These are phyloP conservation scores for Alloscopus bannaensis DNA, from an alignment of 2,888 invertebrate species.

Conservation along the genomic window DNA sequence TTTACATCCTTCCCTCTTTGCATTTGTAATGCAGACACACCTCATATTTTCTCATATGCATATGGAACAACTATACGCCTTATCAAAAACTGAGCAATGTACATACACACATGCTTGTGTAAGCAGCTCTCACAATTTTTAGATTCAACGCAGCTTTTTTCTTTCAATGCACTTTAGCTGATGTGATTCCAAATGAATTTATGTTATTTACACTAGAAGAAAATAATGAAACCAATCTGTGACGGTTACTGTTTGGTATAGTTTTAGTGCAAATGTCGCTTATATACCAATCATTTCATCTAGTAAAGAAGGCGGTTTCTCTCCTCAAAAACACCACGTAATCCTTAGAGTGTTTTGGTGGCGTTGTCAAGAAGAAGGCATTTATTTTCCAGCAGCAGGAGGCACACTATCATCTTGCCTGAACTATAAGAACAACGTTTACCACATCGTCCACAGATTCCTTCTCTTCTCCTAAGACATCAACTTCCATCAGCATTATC, in stretches of 20 bases:
- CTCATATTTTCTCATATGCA: conserved; percentile 21
- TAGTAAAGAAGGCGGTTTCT: neutral
- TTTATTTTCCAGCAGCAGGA: neutral
- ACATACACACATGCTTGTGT: neutral
- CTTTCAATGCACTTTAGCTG: conserved; percentile 50
- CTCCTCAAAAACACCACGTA: conserved; percentile 1
- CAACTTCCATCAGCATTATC: conserved; percentile 21
- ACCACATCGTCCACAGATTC: neutral
- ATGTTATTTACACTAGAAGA: conserved; percentile 18
- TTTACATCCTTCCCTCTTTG: conserved; percentile 13
- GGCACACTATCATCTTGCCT: neutral
- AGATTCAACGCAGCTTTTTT: too few species aligned
- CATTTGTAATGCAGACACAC: conserved; percentile 30
- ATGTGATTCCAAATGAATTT: conserved; percentile 58
- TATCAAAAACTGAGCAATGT: neutral
- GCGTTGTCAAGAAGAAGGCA: neutral
- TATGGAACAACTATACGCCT: neutral
- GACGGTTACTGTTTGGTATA: neutral
- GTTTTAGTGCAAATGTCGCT: neutral
- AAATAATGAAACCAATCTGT: neutral
- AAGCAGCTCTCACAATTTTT: too few species aligned
- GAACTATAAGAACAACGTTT: neutral
- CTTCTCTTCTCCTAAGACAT: conserved; percentile 11
- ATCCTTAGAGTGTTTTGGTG: too few species aligned
- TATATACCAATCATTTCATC: conserved; percentile 1